Evolutionary conservation across 2,797 vertebrate species (phyloP).

Genomic region (Anguilla marmorata): DNA sequence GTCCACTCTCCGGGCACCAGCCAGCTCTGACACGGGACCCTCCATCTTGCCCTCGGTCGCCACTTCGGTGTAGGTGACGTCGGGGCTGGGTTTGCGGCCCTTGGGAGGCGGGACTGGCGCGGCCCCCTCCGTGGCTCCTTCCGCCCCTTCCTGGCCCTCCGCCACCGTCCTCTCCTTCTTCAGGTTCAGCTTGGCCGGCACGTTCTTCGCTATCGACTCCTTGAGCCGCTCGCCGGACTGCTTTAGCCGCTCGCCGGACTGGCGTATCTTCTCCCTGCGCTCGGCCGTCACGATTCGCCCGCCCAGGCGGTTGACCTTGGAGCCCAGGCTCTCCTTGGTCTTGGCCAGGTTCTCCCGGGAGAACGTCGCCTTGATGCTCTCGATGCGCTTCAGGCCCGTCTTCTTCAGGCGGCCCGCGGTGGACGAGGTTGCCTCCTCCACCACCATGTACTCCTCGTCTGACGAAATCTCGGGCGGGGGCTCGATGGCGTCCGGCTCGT

Average conservation of each 20-base stretch:
- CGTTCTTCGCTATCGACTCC: constrained; percentile 84
- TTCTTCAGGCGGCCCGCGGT: constrained; percentile 80
- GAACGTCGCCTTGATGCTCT: constrained; percentile 94
- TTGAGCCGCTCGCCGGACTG: constrained; percentile 87
- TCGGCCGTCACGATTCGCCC: constrained; percentile 92
- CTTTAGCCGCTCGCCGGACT: constrained; percentile 83
- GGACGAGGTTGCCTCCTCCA: constrained; percentile 80
- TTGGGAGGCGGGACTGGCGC: constrained; percentile 77
- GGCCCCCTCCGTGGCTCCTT: constrained; percentile 69
- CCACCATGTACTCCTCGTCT: constrained; percentile 93
- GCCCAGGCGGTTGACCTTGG: constrained; percentile 85
- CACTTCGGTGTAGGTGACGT: constrained; percentile 70
- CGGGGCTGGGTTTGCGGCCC: constrained; percentile 68
- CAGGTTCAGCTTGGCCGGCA: constrained; percentile 83
- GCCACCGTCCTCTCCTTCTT: constrained; percentile 85
- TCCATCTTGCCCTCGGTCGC: constrained; percentile 70
- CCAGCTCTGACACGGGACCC: constrained; percentile 47
- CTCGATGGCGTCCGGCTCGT: constrained; percentile 76
- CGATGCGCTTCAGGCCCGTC: constrained; percentile 86
- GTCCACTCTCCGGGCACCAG: constrained; percentile 43
- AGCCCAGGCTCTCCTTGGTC: constrained; percentile 90
- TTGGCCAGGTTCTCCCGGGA: constrained; percentile 92
- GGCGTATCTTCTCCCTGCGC: constrained; percentile 89
- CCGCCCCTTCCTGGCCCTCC: constrained; percentile 80
- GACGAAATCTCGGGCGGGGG: constrained; percentile 81